Conservation (phyloP, 1,140 invertebrate genomes). For the Drosophila sp. region DNA sequence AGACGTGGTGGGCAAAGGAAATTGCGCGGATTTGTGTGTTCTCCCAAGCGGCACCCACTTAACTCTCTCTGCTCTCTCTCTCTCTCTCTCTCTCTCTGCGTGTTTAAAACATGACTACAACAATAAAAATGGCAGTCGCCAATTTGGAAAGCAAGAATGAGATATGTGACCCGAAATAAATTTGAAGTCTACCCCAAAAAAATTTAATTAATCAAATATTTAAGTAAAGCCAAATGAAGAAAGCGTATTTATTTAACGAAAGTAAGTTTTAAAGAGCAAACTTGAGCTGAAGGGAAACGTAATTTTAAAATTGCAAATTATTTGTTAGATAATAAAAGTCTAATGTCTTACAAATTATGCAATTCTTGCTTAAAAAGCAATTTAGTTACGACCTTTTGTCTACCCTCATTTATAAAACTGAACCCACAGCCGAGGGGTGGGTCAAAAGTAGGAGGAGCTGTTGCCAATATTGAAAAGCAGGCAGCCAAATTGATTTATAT, state of each 20-base stretch:
- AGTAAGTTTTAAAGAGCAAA: neutral
- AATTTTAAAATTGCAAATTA: constrained; percentile 35
- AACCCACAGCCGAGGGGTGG: neutral
- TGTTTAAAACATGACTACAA: constrained; percentile 24
- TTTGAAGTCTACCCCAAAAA: neutral
- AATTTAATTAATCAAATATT: constrained; percentile 21
- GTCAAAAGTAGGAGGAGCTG: neutral
- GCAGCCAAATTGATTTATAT: constrained; percentile 71
- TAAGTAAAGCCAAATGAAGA: constrained; percentile 1
- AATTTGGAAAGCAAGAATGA: neutral
- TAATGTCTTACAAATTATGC: constrained; percentile 65
- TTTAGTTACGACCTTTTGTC: constrained; percentile 49
- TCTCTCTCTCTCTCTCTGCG: constrained; percentile 18
- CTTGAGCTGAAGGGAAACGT: neutral
- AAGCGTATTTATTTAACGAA: neutral
- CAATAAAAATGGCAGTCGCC: constrained; percentile 6
- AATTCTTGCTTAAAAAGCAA: constrained; percentile 76
- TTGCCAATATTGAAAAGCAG: constrained; percentile 35
- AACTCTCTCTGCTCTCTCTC: constrained; percentile 13
- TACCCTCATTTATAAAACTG: constrained; percentile 18
- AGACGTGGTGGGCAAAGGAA: constrained; percentile 36
- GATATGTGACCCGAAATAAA: constrained; percentile 46
- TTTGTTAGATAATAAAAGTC: constrained; percentile 35
- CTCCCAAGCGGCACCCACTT: constrained; percentile 67
- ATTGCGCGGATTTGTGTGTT: constrained; percentile 72